phyloP scores from a whole-genome alignment of 1,140 invertebrate species.

The Drosophila saltans region DNA sequence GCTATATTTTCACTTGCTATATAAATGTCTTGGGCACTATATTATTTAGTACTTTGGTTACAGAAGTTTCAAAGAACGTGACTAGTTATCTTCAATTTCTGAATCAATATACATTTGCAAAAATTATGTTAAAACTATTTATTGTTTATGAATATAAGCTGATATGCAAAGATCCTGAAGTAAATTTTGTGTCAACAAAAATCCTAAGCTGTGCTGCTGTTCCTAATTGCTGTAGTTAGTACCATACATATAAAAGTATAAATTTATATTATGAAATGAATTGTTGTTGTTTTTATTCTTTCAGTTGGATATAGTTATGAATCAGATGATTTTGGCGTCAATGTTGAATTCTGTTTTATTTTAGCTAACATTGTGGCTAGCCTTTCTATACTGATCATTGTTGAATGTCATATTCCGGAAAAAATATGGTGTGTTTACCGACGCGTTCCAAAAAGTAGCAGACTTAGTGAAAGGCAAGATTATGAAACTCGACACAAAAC shows the following conservation, averaged over 20 bases:
- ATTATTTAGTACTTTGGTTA: conserved; percentile 16
- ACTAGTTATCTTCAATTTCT: not conserved
- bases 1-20: conserved; percentile 13
- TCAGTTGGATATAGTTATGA: not conserved
- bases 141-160: conserved; percentile 19
- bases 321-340: not conserved
- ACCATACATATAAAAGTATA: not conserved
- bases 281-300: not conserved
- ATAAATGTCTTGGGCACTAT: conserved; percentile 32
- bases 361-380: not conserved
- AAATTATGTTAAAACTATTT: conserved; percentile 46
- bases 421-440: not conserved
- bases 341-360: conserved; percentile 12
- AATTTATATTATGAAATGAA: not conserved
- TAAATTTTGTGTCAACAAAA: conserved; percentile 45
- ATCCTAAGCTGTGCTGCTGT: conserved; percentile 26
- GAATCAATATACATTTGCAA: conserved; percentile 32
- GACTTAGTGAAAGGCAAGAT: not conserved
- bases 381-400: not conserved
- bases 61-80: not conserved
- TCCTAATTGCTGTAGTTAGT: conserved; percentile 66
- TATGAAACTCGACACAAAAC: not conserved
- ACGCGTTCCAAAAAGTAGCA: too few species aligned
- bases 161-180: conserved; percentile 33
- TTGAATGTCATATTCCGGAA: not conserved